Conservation (phyloP, 2,888 invertebrate species). For the Ichneumoninae sp. region DNA sequence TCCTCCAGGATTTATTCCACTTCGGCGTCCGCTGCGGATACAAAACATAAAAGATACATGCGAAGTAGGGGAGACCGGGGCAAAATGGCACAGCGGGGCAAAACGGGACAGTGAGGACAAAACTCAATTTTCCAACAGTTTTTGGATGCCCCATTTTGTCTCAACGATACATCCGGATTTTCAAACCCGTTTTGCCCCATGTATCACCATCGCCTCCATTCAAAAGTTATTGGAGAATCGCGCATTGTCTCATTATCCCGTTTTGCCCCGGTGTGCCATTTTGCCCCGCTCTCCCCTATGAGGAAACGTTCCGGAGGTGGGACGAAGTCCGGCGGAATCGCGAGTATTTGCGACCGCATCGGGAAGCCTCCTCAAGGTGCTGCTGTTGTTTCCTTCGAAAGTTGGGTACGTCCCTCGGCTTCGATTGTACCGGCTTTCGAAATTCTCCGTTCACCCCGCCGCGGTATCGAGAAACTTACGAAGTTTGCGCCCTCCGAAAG, state of each 20-base stretch:
- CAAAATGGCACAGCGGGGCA: too few relatives aligned
- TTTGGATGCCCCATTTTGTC: too few relatives aligned
- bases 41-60: neutral
- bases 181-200: too few relatives aligned
- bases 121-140: too few relatives aligned
- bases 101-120: too few relatives aligned
- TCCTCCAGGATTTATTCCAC: conserved; percentile 51
- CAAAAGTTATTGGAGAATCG: too few relatives aligned
- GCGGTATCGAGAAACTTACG: conserved; percentile 29
- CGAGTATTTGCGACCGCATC: conserved; percentile 26
- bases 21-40: conserved; percentile 30
- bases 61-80: too few relatives aligned
- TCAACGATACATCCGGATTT: too few relatives aligned
- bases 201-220: too few relatives aligned
- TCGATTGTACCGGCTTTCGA: conserved; percentile 41
- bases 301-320: conserved; percentile 3
- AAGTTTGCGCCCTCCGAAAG: conserved; percentile 43
- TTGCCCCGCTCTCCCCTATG: too few relatives aligned
- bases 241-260: too few relatives aligned
- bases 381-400: conserved; percentile 36
- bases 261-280: too few relatives aligned
- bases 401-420: conserved; percentile 25
- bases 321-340: neutral
- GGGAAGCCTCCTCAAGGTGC: conserved; percentile 7
- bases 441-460: conserved; percentile 2